Evolutionary conservation across 2,888 invertebrate species (phyloP), one percentile per base, ranked within the genome.

Genomic region (Erebia epiphron): DNA sequence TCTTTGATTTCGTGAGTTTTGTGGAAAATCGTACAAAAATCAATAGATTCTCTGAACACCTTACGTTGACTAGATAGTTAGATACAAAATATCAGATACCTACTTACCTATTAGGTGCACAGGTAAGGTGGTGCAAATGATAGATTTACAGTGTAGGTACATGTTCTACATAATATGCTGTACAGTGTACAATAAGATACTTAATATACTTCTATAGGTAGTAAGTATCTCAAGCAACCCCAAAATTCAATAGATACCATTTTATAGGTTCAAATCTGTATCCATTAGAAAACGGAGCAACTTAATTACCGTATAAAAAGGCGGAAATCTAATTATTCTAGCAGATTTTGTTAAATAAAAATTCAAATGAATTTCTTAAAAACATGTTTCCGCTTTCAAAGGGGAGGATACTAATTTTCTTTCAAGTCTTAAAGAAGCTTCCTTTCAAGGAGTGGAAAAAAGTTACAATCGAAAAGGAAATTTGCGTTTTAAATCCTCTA

Each of bases 401-500:
- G 90, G 89, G 87, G 89, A 88, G 88, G 89, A 90, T 86, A 90
- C 91, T 91, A 92, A 92, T 92, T 93, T 92, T 88, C 91, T 92
- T 89, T 86, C 86, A 84, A 89, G 85, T 91, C 89, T 86, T 88
- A 92, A 93, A 92, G 90, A 91, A 91, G 91, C 89, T 90, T 91
- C 88, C 89, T 91, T 91, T 90, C 90, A 89, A 91, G 90, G 86
- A 89, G 89, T 91, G 86, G 89, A 92, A 92, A 92, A 92, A 93
- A 93, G 92, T 92, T 93, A 92, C 92, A 92, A 92, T 91, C 92
- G 91, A 90, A 92, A 90, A 88, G 91, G 91, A 91, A 93, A 93
- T 93, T 93, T 93, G 93, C 92, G 92, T 92, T 93, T 93, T 93
- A 93, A 93, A 92, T 92, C 91, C 88, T 92, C 93, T 93, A 93